Conservation (phyloP, 2,888 invertebrate genomes). For the Limnephilus rhombicus region DNA sequence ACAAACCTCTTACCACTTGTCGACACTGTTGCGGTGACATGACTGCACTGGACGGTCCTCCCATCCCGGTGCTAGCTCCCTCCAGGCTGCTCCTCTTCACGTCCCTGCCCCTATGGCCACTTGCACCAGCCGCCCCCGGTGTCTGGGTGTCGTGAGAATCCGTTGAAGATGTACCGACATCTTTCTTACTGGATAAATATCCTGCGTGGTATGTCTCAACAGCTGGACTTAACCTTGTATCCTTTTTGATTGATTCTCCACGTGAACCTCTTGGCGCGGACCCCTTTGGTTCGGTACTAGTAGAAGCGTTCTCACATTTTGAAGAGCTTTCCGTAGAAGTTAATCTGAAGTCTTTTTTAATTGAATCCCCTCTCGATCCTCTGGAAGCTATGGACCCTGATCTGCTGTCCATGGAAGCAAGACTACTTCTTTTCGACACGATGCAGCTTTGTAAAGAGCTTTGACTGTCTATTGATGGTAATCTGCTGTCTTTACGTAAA, state of each 20-base stretch:
- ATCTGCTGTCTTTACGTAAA: conserved; percentile 58
- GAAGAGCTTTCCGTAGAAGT: conserved; percentile 37
- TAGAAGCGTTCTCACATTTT: not conserved
- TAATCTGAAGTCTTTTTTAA: conserved; percentile 58
- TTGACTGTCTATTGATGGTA: conserved; percentile 63
- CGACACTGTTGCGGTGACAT: conserved; percentile 64
- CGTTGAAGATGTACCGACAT: conserved; percentile 44
- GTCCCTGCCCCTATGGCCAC: conserved; percentile 18
- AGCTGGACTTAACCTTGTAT: conserved; percentile 23
- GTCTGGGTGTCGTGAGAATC: conserved; percentile 54
- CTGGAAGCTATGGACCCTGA: conserved; percentile 48
- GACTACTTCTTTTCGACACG: conserved; percentile 54
- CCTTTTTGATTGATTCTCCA: conserved; percentile 54
- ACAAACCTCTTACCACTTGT: conserved; percentile 67
- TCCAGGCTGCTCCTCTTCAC: conserved; percentile 23
- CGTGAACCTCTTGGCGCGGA: not conserved
- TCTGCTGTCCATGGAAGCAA: conserved; percentile 51
- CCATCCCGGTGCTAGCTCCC: not conserved
- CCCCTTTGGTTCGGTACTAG: not conserved
- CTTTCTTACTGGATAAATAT: not conserved
- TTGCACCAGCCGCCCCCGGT: conserved; percentile 55
- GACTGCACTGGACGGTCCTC: conserved; percentile 34
- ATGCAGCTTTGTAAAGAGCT: conserved; percentile 58
- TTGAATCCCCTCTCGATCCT: conserved; percentile 60
- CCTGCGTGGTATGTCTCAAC: conserved; percentile 17